Base-by-base conservation (phyloP, 2,797 vertebrate species). In the Danio kyathit region DNA sequence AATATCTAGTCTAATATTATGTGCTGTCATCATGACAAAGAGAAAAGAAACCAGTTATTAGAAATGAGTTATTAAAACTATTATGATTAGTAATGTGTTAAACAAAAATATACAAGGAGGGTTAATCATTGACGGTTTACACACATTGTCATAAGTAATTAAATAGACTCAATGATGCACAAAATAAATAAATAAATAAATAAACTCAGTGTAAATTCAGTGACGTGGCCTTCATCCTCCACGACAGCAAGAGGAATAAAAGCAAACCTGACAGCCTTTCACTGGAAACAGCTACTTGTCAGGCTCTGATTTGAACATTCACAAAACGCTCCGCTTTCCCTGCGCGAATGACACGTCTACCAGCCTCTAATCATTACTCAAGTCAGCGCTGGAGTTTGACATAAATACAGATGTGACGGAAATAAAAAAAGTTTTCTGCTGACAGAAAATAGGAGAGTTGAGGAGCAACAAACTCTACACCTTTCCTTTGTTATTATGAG, bases 371-470 rank as follows among this genome's bases (percentile, higher is more conserved):
- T 49, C 16, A 51, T 70, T 70, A 6, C 16, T 69, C 13, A 29
- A 67, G 11, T 41, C 29, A 60, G 17, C 43, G 46, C 12, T 59
- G 43, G 14, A 21, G 17, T 61, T 14, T 21, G 9, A 2, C 2
- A 70, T 49, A 19, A 41, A 78, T 41, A 51, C 44, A 70, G 52
- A 49, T 41, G 64, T 70, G 76, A 67, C 3, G 16, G 10, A 51
- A 11, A 48, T 49, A 16, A n/a, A 38, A 61, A 61, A 57, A 21
- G 51, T 46, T 67, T 60, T 78, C 19, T 41, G 52, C 9, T 17
- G 19, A 44, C 29, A 7, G 52, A 14, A 76, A 54, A 19, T 4
- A 48, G 10, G n/a, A 5, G 10, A 51, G 44, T 5, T 13, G 44
- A 38, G 21, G 59, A 40, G 21, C 44, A 9, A 59, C n/a, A 6